phyloP scores from a whole-genome alignment of 2,113 vertebrate genomes.

The Xiphias gladius region DNA sequence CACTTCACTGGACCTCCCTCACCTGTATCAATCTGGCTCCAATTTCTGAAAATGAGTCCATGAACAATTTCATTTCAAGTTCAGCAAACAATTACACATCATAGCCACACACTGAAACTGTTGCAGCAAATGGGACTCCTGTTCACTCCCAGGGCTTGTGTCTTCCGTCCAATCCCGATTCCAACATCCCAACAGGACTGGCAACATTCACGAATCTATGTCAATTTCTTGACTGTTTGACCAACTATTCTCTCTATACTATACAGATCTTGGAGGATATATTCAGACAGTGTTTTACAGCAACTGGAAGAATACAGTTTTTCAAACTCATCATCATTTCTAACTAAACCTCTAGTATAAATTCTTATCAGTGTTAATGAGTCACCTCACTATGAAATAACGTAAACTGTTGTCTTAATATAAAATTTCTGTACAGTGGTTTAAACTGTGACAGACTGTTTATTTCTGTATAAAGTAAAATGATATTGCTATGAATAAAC shows the following conservation, averaged over 20 bases:
- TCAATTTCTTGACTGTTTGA: background rate
- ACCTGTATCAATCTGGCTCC: background rate
- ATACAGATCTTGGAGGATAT: background rate
- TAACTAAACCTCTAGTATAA: conserved; percentile 25
- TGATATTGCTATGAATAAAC: conserved; percentile 45
- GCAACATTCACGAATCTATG: background rate
- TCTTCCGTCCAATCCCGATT: background rate
- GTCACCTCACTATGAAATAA: conserved; percentile 15
- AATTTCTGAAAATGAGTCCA: background rate
- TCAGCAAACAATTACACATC: conserved; percentile 13
- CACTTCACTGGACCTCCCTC: background rate
- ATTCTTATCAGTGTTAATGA: conserved; percentile 26
- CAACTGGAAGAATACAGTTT: background rate
- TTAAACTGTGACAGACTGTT: conserved; percentile 12
- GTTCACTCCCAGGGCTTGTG: background rate
- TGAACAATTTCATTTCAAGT: conserved; percentile 5
- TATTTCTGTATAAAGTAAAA: conserved; percentile 37
- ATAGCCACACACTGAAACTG: background rate
- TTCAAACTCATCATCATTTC: conserved; percentile 19
- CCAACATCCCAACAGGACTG: conserved; percentile 1
- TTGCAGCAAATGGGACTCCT: background rate
- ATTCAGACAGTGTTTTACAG: background rate
- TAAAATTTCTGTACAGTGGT: background rate
- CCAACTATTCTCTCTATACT: background rate
- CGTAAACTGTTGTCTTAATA: background rate